A percentile compares a stretch with the other conserved stretches of the same genome.
These are phyloP conservation scores for Thelaira solivaga DNA, from an alignment of 2,888 invertebrate genomes.

Conservation along the genomic window DNA sequence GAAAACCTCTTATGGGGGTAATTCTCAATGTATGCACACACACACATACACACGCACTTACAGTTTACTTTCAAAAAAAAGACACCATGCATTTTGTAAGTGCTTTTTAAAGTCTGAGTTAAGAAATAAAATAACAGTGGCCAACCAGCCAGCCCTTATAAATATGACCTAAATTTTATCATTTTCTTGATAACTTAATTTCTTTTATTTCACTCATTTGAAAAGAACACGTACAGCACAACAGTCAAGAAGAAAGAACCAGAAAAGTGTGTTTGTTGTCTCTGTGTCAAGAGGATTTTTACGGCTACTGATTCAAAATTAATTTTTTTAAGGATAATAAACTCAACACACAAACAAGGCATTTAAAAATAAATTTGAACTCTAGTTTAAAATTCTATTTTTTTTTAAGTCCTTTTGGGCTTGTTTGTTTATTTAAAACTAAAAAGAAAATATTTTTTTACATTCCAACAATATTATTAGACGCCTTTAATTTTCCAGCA, in stretches of 20 bases:
- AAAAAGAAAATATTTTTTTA: slow-evolving; percentile 2
- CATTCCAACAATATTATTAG: slow-evolving; percentile 15
- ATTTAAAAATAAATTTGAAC: not conserved
- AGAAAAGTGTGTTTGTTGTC: too few species aligned
- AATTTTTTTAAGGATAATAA: slow-evolving; percentile 33
- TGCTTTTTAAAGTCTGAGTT: not conserved
- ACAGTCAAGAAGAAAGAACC: not conserved
- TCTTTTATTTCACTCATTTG: slow-evolving; percentile 34
- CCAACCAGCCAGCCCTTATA: slow-evolving; percentile 60
- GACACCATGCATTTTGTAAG: not conserved
- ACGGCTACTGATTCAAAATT: slow-evolving; percentile 53
- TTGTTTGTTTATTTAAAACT: slow-evolving; percentile 34
- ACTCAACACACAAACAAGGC: not conserved
- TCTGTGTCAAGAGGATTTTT: slow-evolving; percentile 60
- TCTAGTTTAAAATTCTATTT: not conserved
- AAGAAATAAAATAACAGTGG: not conserved
- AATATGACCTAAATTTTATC: slow-evolving; percentile 62
- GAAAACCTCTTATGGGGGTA: slow-evolving; percentile 47
- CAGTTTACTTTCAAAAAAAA: too few species aligned
- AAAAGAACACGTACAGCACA: slow-evolving; percentile 3
- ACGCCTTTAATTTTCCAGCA: slow-evolving; percentile 59
- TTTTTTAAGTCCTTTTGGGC: slow-evolving; percentile 7
- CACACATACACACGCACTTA: not conserved
- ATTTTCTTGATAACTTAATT: slow-evolving; percentile 58
- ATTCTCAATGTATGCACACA: slow-evolving; percentile 5